A percentile compares a stretch with the other conserved stretches of the same genome.
phyloP scores from a whole-genome alignment of 64 coral and sea anemone genomes.

The Hydrozoanthus tunicans region DNA sequence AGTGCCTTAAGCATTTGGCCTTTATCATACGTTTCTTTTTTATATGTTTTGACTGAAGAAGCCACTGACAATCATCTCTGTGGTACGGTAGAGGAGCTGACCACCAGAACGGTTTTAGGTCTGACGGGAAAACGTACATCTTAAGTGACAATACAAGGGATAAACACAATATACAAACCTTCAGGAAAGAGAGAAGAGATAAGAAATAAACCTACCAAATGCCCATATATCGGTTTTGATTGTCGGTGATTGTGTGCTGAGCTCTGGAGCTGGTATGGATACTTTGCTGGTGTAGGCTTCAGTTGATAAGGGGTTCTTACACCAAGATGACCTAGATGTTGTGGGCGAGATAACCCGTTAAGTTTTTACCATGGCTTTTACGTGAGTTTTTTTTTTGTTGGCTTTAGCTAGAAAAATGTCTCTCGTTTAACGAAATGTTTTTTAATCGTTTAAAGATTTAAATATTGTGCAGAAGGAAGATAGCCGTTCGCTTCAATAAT shows the following conservation, averaged over 20 bases:
- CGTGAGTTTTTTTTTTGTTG: no score
- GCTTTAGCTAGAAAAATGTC: not conserved
- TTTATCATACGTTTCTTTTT: no score
- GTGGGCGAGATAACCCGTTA: not conserved
- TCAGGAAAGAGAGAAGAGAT: not conserved
- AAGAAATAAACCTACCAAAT: constrained; percentile 1
- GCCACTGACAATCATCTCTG: no score
- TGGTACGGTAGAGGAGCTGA: no score
- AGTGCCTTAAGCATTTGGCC: no score
- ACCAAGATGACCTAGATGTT: constrained; percentile 27
- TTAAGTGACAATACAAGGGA: not conserved
- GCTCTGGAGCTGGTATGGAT: constrained; percentile 27
- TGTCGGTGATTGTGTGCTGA: constrained; percentile 11
- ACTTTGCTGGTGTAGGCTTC: constrained; percentile 32
- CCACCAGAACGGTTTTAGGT: no score
- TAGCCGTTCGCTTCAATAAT: no score
- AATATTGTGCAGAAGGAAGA: not conserved
- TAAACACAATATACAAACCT: no score
- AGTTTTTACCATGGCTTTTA: no score
- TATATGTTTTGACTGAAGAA: no score
- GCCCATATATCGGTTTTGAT: constrained; percentile 41
- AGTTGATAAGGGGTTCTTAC: not conserved
- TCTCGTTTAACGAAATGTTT: not conserved
- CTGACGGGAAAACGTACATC: no score
- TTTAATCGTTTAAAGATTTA: not conserved